Evolutionary conservation across 2,797 vertebrate species (phyloP), one percentile per base, ranked within the genome.

Genomic region (Lutjanus campechanus): DNA sequence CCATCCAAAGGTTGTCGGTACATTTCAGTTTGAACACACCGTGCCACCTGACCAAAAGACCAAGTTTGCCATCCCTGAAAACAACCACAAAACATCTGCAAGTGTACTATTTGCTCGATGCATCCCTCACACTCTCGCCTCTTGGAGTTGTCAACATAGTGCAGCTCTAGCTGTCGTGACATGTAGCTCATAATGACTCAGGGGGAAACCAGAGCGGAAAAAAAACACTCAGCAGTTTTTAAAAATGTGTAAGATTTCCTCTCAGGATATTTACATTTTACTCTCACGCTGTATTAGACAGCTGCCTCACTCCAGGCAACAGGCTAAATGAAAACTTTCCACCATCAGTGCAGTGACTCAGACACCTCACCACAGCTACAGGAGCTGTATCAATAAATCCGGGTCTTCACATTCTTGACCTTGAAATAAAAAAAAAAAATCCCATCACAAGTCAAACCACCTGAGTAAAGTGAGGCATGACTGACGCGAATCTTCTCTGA

Each of bases 401-500:
- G 8, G 2, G 10, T 65, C 40, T 59, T 17, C 46, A 63, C 50
- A 75, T 74, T 41, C 63, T 36, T 77, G 43, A 78, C 65, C 68
- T 71, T 69, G 46, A 69, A 72, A 69, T 59, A 44, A 70, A 36
- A 55, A 70, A 36, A 55, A 64, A 64, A n/a, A 64, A 36, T 7
- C 9, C 43, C 11, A 54, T 68, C 41, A 60, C 19, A 16, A 53
- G 47, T 54, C 46, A 47, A 76, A 58, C 36, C 60, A 69, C 46
- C 54, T 49, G 29, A 17, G 36, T 59, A 70, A 40, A 67, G n/a
- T 49, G 36, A 78, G 40, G 43, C 29, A 43, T 73, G 56, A 63
- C 69, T 59, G 63, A 81, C 50, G 50, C 41, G 36, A 69, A 83
- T 7, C 46, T 16, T 81, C 44, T 12, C 2, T 40, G 55, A 69